These are phyloP conservation scores for Erebia epiphron DNA, from an alignment of 2,888 invertebrate genomes.

Conservation along the genomic window DNA sequence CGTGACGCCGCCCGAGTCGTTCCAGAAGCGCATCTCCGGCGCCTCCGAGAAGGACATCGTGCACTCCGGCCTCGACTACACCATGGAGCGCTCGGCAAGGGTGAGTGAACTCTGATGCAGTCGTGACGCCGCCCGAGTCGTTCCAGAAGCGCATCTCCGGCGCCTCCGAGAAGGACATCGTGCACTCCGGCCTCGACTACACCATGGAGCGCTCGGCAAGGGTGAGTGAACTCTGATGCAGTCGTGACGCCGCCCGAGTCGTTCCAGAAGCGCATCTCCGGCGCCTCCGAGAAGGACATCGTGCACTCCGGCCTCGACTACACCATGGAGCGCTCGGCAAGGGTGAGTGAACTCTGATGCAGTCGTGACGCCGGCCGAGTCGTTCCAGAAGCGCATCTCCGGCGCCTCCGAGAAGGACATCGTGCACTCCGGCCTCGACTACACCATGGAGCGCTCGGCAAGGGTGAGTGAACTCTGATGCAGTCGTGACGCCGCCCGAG, in stretches of 20 bases:
- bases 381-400: too few relatives aligned
- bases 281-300: too few relatives aligned
- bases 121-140: conserved; percentile 91
- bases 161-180: conserved; percentile 99
- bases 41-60: conserved; percentile 99
- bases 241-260: conserved; percentile 91
- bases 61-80: conserved; percentile 98
- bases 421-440: too few relatives aligned
- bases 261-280: conserved; percentile 94
- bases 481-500: too few relatives aligned
- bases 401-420: too few relatives aligned
- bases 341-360: too few relatives aligned
- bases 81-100: conserved; percentile 97
- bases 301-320: too few relatives aligned
- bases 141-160: conserved; percentile 95
- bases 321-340: too few relatives aligned
- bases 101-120: conserved; percentile 74
- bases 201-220: conserved; percentile 98
- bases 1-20: conserved; percentile 93
- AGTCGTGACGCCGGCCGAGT: too few relatives aligned
- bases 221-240: conserved; percentile 78
- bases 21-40: conserved; percentile 94
- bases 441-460: too few relatives aligned
- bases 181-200: conserved; percentile 98
- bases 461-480: too few relatives aligned